Evolutionary conservation across 1,140 invertebrate species (phyloP), one percentile per base, ranked within the genome.

Genomic region (Conus betulinus): DNA sequence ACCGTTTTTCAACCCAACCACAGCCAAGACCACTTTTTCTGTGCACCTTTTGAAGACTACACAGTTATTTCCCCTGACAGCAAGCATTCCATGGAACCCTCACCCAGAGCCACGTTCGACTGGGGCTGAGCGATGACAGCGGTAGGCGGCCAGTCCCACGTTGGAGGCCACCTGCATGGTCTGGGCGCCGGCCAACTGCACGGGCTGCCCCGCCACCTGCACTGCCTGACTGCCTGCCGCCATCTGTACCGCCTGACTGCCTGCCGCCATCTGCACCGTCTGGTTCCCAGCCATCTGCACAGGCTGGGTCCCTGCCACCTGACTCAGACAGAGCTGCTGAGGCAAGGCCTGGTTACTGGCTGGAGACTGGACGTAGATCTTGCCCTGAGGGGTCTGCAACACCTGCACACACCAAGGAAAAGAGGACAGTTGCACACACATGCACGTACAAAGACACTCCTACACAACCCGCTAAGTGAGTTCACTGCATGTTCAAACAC

Each of bases 351-450:
- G 85, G n/a, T 74, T 74, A 15, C 39, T 52, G 27, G 87, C 76
- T 39, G 90, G 84, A 13, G 89, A 83, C 79, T 90, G 90, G 23
- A 90, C 89, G 6, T 79, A 87, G 67, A 67, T 52, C 76, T 84
- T 90, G 83, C 76, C 79, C 85, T 85, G 88, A 1, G 86, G 81
- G n/a, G 51, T 87, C 84, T 86, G 85, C 85, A 74, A 83, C 71
- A 88, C 67, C 67, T 71, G 67, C 4, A n/a, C 23, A 15, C 8
- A 60, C 57, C 8, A 8, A 60, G 8, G 15, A 11, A 60, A 0
- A 60, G 15, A 11, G 57, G 8, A 60, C 15, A 60, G 8, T 11
- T 60, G 0, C 57, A 60, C 57, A 60, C 55, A 60, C 57, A 60
- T 60, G 15, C 57, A 60, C 57, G 15, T 60, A 60, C 57, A 60